Conservation (phyloP, 1,140 invertebrate genomes). For the Neodiprion lecontei region DNA sequence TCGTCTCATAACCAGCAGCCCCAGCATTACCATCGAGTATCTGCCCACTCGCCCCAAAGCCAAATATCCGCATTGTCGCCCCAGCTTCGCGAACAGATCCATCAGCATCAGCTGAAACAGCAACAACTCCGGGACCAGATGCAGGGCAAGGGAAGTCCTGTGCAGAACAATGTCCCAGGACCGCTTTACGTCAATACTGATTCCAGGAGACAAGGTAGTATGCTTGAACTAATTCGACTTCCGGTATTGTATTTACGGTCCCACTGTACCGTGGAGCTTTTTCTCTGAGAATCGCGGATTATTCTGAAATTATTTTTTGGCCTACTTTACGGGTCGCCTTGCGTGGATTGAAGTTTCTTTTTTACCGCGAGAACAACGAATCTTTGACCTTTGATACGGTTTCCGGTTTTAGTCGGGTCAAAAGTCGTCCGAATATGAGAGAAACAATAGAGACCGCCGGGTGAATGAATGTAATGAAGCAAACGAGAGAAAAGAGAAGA, state of each 20-base stretch:
- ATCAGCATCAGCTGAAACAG: conserved; percentile 55
- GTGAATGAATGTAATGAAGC: not conserved
- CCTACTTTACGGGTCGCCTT: not conserved
- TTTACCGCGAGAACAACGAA: too few species aligned
- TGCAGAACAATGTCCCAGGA: conserved; percentile 37
- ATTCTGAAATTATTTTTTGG: too few species aligned
- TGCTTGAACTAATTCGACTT: too few species aligned
- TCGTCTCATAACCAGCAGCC: conserved; percentile 31
- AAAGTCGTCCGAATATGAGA: not conserved
- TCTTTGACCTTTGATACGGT: too few species aligned
- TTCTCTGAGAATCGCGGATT: too few species aligned
- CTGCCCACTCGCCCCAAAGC: conserved; percentile 34
- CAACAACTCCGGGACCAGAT: conserved; percentile 53
- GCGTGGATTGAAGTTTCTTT: too few species aligned
- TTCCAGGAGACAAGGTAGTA: conserved; percentile 38
- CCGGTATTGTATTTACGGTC: too few species aligned
- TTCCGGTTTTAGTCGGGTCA: not conserved
- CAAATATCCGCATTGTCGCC: conserved; percentile 47
- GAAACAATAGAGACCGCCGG: not conserved
- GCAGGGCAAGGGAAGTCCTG: conserved; percentile 48
- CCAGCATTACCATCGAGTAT: conserved; percentile 16
- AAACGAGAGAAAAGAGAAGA: not conserved
- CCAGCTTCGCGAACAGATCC: conserved; percentile 50
- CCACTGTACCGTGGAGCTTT: too few species aligned
- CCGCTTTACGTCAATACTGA: conserved; percentile 61